Conservation (phyloP, 2,888 invertebrate species). For the Nephrotoma appendiculata region DNA sequence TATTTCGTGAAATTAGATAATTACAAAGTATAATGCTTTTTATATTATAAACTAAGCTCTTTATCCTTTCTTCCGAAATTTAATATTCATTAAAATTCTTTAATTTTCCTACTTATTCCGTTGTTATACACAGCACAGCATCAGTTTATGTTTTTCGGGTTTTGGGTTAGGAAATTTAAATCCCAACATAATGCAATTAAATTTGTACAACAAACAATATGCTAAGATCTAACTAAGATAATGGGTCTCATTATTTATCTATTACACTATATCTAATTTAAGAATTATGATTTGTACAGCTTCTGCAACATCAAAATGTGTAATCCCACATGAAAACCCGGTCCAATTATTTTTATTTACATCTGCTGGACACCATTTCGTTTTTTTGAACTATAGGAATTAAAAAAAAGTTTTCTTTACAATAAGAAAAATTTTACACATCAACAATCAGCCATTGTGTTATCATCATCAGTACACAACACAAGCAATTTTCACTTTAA, state of each 20-base stretch:
- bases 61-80: neutral
- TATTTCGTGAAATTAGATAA: neutral
- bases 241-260: neutral
- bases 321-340: neutral
- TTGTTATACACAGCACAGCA: neutral
- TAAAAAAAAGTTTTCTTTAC: neutral
- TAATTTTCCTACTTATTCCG: neutral
- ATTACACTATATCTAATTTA: neutral
- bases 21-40: neutral
- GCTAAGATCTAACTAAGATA: neutral
- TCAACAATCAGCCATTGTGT: neutral
- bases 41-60: neutral
- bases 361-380: neutral
- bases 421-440: neutral
- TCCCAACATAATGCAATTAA: neutral
- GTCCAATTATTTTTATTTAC: neutral
- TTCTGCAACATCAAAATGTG: neutral
- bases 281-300: neutral
- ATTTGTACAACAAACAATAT: neutral
- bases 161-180: neutral
- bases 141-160: neutral
- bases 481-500: neutral
- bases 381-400: neutral
- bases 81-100: neutral
- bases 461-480: neutral